Evolutionary conservation across 2,113 vertebrate species (phyloP).

Genomic region (Bos taurus): DNA sequence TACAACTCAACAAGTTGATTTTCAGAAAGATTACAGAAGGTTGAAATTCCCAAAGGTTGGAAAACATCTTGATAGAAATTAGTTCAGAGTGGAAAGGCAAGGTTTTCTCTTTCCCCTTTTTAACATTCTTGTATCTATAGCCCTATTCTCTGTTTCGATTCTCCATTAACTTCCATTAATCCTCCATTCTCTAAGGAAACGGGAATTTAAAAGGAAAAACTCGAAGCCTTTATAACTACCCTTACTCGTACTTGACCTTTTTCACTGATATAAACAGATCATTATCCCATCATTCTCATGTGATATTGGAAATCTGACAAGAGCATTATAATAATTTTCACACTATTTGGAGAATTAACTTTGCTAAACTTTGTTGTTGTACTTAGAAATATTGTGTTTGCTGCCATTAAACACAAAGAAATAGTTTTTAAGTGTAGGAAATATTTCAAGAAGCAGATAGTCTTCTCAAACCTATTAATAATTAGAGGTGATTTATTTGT

Average conservation of each 20-base stretch:
- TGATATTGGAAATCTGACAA: background rate
- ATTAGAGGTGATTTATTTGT: background rate
- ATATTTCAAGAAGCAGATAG: background rate
- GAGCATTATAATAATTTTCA: background rate
- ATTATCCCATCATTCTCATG: rapidly evolving
- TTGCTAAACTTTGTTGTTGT: background rate
- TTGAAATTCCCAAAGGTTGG: background rate
- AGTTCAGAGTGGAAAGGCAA: background rate
- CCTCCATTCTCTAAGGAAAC: background rate
- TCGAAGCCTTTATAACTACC: background rate
- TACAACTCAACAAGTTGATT: background rate
- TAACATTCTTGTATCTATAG: background rate
- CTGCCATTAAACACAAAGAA: background rate
- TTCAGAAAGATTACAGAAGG: background rate
- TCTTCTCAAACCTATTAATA: background rate
- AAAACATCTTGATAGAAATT: background rate
- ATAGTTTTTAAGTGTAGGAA: background rate
- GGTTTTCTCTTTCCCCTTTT: background rate
- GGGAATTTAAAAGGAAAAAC: background rate
- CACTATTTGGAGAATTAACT: background rate
- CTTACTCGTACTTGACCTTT: background rate
- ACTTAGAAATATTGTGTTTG: background rate
- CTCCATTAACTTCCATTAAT: background rate
- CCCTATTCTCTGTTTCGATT: background rate
- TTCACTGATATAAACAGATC: background rate